Percentiles rank a stretch among this genome's conserved stretches.
phyloP scores from a whole-genome alignment of 2,888 invertebrate genomes.

The Eupithecia centaureata region DNA sequence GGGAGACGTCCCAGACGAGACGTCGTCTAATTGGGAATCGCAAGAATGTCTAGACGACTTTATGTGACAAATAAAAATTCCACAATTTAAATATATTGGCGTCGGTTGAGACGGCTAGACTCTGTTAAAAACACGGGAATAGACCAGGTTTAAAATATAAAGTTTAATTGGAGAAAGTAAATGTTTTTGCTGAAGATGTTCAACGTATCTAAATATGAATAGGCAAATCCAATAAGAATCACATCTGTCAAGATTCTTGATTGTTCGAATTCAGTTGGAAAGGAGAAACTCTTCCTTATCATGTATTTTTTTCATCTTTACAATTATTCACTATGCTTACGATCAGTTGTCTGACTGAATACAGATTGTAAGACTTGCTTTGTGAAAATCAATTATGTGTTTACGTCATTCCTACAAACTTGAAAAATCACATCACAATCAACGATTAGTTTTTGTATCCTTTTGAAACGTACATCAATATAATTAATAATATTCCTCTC shows the following conservation, averaged over 20 bases:
- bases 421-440: background rate
- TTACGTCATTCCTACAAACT: background rate
- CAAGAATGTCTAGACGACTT: conserved; percentile 69
- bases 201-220: background rate
- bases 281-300: no score
- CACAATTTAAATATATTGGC: conserved; percentile 60
- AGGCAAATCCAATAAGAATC: background rate
- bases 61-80: conserved; percentile 73
- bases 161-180: conserved; percentile 23
- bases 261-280: no score
- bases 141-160: conserved; percentile 29
- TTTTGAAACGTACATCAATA: background rate
- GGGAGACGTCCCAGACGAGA: conserved; percentile 49
- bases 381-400: background rate
- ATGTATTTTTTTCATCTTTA: background rate
- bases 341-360: background rate
- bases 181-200: conserved; percentile 8
- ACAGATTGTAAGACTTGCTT: background rate
- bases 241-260: background rate
- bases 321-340: background rate
- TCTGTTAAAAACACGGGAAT: conserved; percentile 29
- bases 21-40: conserved; percentile 65
- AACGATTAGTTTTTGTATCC: background rate
- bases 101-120: conserved; percentile 43
- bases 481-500: background rate